Base-by-base conservation (phyloP, 2,113 vertebrate species). In the Rhagologus leucostigma region DNA sequence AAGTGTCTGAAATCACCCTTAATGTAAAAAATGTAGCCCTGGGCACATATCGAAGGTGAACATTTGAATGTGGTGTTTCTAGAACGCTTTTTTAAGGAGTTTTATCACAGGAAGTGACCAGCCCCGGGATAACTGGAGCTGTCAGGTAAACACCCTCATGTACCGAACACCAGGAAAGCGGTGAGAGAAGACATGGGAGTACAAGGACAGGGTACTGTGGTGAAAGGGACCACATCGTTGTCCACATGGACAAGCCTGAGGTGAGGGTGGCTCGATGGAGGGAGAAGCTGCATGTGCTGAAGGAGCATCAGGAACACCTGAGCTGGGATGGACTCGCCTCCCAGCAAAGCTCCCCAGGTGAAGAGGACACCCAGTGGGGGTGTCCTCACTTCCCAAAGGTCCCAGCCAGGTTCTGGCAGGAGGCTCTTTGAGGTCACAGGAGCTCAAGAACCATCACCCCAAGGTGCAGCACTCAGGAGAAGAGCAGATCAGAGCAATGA, bases 271-370 rank as follows among this genome's bases (percentile, higher is more conserved):
- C 33, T n/a, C 3, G 1, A 9, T 3, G 46, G 39, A 21, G 49
- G 18, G 6, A 47, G 89, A 3, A 70, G n/a, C 27, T 60, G 13
- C 3, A 13, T 0, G 15, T 8, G 52, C 24, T 15, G 74, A 22
- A 35, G 78, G 60, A 30, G 22, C 63, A 10, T 2, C 63, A 27
- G 49, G 15, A 35, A 6, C 7, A 4, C 11, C 47, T 0, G 8
- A 24, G 63, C 18, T 4, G 13, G n/a, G 47, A 7, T 7, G 11
- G 5, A 1, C 13, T 7, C 2, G 0, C 9, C 65, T 18, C 64
- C n/a, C 57, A 32, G 67, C 39, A 22, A 29, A 44, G 57, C 32
- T 57, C 35, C 35, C 19, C 1, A 1, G 41, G 46, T 26, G 56
- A 27, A 17, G 21, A 16, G 60, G 20, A 30, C 27, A 7, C 0